These are phyloP conservation scores for Hyposoter didymator DNA, from an alignment of 2,888 invertebrate genomes.

Conservation along the genomic window DNA sequence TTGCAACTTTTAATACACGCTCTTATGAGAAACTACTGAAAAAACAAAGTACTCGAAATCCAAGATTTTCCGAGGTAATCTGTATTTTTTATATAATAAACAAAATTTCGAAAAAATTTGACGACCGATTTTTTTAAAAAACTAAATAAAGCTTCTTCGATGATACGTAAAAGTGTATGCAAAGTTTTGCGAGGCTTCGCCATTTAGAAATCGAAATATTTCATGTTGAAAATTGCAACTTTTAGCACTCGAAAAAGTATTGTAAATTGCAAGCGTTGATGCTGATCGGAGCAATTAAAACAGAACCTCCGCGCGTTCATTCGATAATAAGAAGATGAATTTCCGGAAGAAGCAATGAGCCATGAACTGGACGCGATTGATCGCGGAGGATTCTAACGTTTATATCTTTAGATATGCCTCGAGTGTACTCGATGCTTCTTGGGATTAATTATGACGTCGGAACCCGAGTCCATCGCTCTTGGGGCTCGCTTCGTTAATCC, in stretches of 20 bases:
- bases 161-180: too few relatives aligned
- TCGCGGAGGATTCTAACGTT: slow-evolving; percentile 1
- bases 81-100: too few relatives aligned
- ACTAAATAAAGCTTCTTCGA: too few relatives aligned
- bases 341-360: slow-evolving; percentile 13
- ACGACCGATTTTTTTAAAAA: too few relatives aligned
- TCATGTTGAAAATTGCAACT: too few relatives aligned
- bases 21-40: too few relatives aligned
- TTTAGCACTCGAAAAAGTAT: neutral
- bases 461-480: slow-evolving; percentile 41
- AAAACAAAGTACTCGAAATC: too few relatives aligned
- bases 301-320: neutral
- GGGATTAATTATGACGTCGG: slow-evolving; percentile 58
- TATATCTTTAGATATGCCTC: slow-evolving; percentile 5
- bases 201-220: too few relatives aligned
- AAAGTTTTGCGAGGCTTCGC: too few relatives aligned
- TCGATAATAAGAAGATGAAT: slow-evolving; percentile 6
- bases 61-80: too few relatives aligned
- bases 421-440: slow-evolving; percentile 37
- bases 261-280: neutral
- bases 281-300: slow-evolving; percentile 17
- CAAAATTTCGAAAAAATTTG: too few relatives aligned
- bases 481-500: slow-evolving; percentile 44
- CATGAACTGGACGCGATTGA: slow-evolving; percentile 24
- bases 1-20: too few relatives aligned